These are phyloP conservation scores for Molorchus minor DNA, from an alignment of 2,888 invertebrate genomes.

Conservation along the genomic window DNA sequence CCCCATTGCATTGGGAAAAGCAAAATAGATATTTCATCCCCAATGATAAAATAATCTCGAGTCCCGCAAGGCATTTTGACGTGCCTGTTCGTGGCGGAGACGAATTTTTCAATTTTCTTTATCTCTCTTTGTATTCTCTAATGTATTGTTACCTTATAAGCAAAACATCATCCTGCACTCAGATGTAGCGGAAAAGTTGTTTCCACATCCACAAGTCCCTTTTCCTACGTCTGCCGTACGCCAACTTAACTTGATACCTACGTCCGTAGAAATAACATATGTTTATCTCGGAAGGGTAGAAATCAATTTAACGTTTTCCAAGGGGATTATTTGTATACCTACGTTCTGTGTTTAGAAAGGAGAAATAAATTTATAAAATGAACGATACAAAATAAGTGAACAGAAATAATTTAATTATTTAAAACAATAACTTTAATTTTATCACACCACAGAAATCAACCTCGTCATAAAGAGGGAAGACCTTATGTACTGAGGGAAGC, in stretches of 20 bases:
- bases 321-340: not conserved
- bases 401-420: too few species aligned
- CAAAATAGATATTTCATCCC: slow-evolving; percentile 15
- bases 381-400: too few species aligned
- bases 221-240: slow-evolving; percentile 12
- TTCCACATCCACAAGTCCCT: slow-evolving; percentile 5
- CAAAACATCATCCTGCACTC: slow-evolving; percentile 29
- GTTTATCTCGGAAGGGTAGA: not conserved
- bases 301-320: not conserved
- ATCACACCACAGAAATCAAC: too few species aligned
- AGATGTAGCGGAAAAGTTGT: slow-evolving; percentile 27
- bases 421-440: too few species aligned
- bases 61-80: slow-evolving; percentile 14
- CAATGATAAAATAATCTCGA: slow-evolving; percentile 16
- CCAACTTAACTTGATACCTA: not conserved
- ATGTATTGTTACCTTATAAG: slow-evolving; percentile 36
- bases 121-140: slow-evolving; percentile 36
- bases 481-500: too few species aligned
- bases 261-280: not conserved
- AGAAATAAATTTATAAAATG: too few species aligned
- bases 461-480: too few species aligned
- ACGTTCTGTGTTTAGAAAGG: too few species aligned
- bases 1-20: slow-evolving; percentile 3
- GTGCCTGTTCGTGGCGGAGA: slow-evolving; percentile 26
- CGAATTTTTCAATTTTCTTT: slow-evolving; percentile 37